Evolutionary conservation across 2,797 vertebrate species (phyloP), one percentile per base, ranked within the genome.

Genomic region (Masticophis lateralis): DNA sequence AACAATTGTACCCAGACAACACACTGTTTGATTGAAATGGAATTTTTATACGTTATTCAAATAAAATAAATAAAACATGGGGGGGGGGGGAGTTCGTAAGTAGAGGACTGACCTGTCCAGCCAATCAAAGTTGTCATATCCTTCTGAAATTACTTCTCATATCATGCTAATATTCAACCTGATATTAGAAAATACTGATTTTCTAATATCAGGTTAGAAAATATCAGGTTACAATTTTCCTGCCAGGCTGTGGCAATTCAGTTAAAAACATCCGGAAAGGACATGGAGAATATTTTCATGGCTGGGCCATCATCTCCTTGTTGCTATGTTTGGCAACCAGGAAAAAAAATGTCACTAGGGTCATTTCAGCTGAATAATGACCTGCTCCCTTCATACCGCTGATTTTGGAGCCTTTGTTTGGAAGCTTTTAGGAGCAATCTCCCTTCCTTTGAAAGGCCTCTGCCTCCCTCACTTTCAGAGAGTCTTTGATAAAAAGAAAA

Each of bases 281-380:
- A 94, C 92, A 91, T 94, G 25, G 66, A 95, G 93, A 92, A 18
- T 79, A 90, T 60, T 88, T 93, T 93, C 95, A 55, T 66, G 27
- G 93, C 88, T 53, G 91, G 90, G 92, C 92, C 92, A 69, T 11
- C 37, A 83, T 92, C 96, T 94, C 88, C 90, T 94, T 90, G 93
- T 89, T 94, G 94, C 2, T 5, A 93, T 7, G 18, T 94, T 95
- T 96, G 95, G 57, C 95, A 96, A 95, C 93, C 91, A 93, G 94
- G 91, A 94, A 94, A 53, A 51, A 53, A 96, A 96, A 96, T 95
- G 91, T 92, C 92, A 91, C 95, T 92, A 93, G 92, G 86, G 94
- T 94, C 94, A 91, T 95, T 96, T 94, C 94, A 96, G 93, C 95
- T 95, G 69, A 95, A 96, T 94, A 95, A 95, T 96, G 95, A 96